Percentiles rank a stretch among this genome's conserved stretches.
These are phyloP conservation scores for Epinotia ramella DNA, from an alignment of 2,888 invertebrate species.

Conservation along the genomic window DNA sequence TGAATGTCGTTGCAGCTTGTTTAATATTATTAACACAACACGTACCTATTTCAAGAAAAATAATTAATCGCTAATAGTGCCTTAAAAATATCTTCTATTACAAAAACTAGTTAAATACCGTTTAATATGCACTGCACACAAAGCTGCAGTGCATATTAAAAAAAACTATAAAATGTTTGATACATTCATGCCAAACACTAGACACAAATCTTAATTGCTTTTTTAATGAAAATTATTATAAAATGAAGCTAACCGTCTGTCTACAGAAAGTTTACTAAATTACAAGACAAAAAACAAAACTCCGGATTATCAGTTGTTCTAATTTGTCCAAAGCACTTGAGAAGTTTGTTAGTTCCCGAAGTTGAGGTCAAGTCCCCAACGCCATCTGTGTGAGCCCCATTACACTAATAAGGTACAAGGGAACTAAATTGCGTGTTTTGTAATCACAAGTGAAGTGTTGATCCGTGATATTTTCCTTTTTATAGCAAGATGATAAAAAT, in stretches of 20 bases:
- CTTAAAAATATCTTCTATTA: too few relatives aligned
- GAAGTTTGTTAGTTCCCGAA: constrained; percentile 43
- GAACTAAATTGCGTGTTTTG: constrained; percentile 12
- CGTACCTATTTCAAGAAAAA: too few relatives aligned
- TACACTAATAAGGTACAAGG: constrained; percentile 32
- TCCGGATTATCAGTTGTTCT: constrained; percentile 33
- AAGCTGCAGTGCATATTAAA: too few relatives aligned
- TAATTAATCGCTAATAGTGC: too few relatives aligned
- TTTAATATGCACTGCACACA: too few relatives aligned
- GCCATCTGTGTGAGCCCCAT: constrained; percentile 41
- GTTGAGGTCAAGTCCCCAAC: constrained; percentile 42
- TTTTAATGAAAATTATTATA: background rate
- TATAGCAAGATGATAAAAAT: background rate
- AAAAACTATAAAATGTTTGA: background rate
- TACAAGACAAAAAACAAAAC: constrained; percentile 34
- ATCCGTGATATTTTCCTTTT: constrained; percentile 24
- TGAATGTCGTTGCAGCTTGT: too few relatives aligned
- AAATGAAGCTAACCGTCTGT: background rate
- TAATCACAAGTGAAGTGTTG: background rate
- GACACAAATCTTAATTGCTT: background rate
- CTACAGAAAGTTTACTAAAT: background rate
- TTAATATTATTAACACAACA: too few relatives aligned
- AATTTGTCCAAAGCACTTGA: constrained; percentile 37
- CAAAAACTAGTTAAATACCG: too few relatives aligned
- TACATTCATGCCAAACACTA: background rate